Evolutionary conservation across 2,113 vertebrate genomes (phyloP).

Genomic region (Vulpes ferrilata): DNA sequence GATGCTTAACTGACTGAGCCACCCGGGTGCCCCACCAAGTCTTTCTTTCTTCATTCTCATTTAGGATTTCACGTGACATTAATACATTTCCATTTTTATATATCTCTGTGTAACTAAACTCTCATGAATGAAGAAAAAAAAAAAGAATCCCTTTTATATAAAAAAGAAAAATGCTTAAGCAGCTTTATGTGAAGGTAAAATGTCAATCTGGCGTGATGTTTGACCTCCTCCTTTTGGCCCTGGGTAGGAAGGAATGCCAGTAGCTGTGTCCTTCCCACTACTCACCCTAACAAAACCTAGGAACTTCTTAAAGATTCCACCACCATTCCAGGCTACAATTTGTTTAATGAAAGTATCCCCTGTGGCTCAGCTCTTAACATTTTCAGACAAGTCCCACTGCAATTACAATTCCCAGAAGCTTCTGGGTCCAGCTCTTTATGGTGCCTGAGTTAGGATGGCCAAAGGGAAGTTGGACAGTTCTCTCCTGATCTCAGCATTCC

Average conservation of each 20-base stretch:
- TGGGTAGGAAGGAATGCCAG: not conserved
- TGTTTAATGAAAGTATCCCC: conserved; percentile 24
- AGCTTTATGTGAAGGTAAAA: conserved; percentile 49
- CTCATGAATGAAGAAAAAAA: conserved; percentile 41
- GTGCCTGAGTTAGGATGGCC: not conserved
- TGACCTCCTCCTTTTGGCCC: not conserved
- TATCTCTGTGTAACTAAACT: conserved; percentile 29
- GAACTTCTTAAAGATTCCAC: not conserved
- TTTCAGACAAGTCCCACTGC: not conserved
- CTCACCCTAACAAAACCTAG: not conserved
- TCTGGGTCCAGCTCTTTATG: not conserved
- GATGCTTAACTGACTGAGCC: no score
- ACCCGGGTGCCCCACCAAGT: not conserved
- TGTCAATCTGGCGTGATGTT: not conserved
- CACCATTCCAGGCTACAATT: not conserved
- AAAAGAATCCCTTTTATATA: not conserved
- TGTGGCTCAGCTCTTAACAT: not conserved
- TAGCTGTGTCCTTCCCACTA: not conserved
- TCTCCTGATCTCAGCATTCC: not conserved
- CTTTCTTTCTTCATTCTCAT: conserved; percentile 38
- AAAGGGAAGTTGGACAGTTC: not conserved
- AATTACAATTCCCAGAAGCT: conserved; percentile 47
- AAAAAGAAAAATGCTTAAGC: not conserved
- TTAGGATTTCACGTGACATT: conserved; percentile 5
- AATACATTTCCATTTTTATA: not conserved